Evolutionary conservation across 2,888 invertebrate genomes (phyloP), one percentile per base, ranked within the genome.

Genomic region (Hoplodrina blanda): DNA sequence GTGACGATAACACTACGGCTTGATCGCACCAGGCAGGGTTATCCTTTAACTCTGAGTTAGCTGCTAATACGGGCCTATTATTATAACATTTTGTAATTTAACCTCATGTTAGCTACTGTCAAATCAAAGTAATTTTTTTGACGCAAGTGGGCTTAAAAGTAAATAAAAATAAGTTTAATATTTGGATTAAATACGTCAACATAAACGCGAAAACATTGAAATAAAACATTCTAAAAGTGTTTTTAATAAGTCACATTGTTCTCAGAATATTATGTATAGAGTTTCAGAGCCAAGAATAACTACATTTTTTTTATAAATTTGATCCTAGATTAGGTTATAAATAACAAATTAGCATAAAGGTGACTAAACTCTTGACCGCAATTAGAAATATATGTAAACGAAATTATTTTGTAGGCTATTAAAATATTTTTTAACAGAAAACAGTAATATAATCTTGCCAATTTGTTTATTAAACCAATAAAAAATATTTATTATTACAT

Each of bases 221-320:
- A 59, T 60, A 25, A 70, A 59, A 73, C 44, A 66, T 62, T 80
- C 64, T 63, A 68, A 60, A 73, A 70, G 37, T 62, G 53, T 68
- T 70, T 41, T 64, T 62, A 80, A 69, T 69, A 80, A 77, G 69
- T 62, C 53, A 63, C 60, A 65, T 72, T 63, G 44, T 75, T 82
- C 80, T 63, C 4, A 59, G 80, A 82, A 79, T 63, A 50, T 52
- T 13, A 78, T 68, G 57, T 55, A 3, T 52, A 20, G 2, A 46
- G 49, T 64, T 64, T 25, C 52, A 61, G 33, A 70, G 44, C 52
- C 19, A n/a, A 54, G 17, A 62, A 71, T 20, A 53, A 55, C n/a
- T 30, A 25, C 62, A 20, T 33, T 13, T 41, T 37, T 41, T 41
- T 41, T 10, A n/a, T 13, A 13, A 8, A 41, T 37, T 46, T 44